These are phyloP conservation scores for Helleia helle DNA, from an alignment of 2,888 invertebrate genomes.

Conservation along the genomic window DNA sequence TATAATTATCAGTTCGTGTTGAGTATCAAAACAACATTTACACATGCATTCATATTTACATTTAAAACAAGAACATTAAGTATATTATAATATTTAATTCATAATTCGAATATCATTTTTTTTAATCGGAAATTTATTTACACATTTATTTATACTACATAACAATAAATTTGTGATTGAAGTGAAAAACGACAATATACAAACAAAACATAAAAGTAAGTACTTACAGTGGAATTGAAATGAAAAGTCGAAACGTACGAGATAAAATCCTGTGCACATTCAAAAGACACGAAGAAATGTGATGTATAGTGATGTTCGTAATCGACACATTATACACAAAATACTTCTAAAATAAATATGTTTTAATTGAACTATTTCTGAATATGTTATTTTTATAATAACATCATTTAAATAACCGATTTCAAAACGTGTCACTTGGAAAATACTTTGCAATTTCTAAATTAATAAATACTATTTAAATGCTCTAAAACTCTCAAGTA, in stretches of 20 bases:
- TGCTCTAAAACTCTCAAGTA: no score
- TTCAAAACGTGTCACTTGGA: no score
- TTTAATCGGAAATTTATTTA: background rate
- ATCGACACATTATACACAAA: no score
- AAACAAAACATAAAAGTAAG: background rate
- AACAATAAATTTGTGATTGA: background rate
- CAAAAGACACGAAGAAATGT: no score
- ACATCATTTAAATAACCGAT: no score
- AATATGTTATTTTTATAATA: no score
- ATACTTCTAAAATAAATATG: no score
- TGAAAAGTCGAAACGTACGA: background rate
- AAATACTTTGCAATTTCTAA: no score
- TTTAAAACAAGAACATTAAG: conserved; percentile 26
- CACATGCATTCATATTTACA: conserved; percentile 36
- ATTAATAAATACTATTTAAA: no score
- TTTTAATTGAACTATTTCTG: no score
- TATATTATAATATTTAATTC: no score
- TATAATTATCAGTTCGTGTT: conserved; percentile 70
- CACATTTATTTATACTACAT: background rate
- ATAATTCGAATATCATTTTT: background rate
- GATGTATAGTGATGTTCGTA: no score
- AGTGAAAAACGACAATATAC: background rate
- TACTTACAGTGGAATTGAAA: background rate
- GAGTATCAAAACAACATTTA: conserved; percentile 69
- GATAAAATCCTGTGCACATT: background rate